phyloP scores from a whole-genome alignment of 2,888 invertebrate species.

The Monochamus alternatus region DNA sequence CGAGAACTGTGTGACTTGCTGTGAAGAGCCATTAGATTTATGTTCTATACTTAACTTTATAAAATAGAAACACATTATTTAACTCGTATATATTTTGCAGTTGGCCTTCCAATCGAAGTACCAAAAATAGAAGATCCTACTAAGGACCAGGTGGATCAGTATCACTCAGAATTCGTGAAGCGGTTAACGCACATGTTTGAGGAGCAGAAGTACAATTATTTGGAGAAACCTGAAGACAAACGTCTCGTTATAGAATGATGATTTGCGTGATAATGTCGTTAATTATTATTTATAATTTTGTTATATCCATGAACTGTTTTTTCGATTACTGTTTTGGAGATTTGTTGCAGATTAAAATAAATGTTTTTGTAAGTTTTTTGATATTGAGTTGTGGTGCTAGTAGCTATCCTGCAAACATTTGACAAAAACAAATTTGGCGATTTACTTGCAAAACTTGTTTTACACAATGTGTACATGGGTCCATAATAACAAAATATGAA shows the following conservation, averaged over 20 bases:
- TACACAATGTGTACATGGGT: no score
- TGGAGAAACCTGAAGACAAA: conserved; percentile 75
- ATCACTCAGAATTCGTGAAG: conserved; percentile 84
- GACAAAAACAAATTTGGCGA: no score
- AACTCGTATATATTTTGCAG: conserved; percentile 69
- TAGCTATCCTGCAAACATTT: no score
- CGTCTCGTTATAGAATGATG: conserved; percentile 56
- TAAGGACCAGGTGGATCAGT: conserved; percentile 81
- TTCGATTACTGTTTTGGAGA: conserved; percentile 1
- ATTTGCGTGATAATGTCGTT: conserved; percentile 4
- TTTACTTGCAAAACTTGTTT: no score
- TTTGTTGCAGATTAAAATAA: conserved; percentile 21
- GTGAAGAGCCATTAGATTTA: no score
- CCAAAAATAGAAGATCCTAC: conserved; percentile 81
- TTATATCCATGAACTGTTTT: not conserved
- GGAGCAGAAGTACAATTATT: conserved; percentile 84
- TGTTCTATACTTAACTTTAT: no score
- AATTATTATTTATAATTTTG: conserved; percentile 27
- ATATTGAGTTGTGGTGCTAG: no score
- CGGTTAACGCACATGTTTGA: conserved; percentile 85
- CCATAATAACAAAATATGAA: no score
- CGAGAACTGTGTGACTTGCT: no score
- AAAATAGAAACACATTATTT: no score
- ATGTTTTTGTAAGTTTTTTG: conserved; percentile 7
- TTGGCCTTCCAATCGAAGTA: conserved; percentile 89